Evolutionary conservation across 2,113 vertebrate genomes (phyloP).

Genomic region (Prinia subflava): DNA sequence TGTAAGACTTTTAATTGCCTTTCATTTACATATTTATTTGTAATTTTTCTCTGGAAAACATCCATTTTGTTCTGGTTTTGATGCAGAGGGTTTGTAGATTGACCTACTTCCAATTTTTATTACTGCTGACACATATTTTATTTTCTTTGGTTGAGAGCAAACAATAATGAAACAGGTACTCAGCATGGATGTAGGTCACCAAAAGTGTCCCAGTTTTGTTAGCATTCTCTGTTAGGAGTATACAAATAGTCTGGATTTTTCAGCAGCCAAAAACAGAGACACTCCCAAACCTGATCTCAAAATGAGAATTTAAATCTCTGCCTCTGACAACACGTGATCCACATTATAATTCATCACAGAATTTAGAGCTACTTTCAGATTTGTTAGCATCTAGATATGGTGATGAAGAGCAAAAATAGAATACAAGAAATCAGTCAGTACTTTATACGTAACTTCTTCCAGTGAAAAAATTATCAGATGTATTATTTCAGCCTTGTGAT

Average conservation of each 20-base stretch:
- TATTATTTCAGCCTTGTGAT: not conserved
- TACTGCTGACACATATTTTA: constrained; percentile 54
- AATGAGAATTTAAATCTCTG: constrained; percentile 17
- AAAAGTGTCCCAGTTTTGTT: constrained; percentile 41
- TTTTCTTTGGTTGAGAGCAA: constrained; percentile 62
- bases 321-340: not conserved
- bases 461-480: not conserved
- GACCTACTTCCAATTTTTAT: constrained; percentile 61
- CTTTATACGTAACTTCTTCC: not conserved
- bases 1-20: not conserved
- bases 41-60: constrained; percentile 10
- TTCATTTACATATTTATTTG: constrained; percentile 54
- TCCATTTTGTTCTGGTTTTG: constrained; percentile 27
- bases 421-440: not conserved
- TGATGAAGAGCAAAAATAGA: not conserved
- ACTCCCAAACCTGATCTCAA: not conserved
- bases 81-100: constrained; percentile 36
- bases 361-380: not conserved
- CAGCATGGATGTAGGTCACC: constrained; percentile 65
- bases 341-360: not conserved
- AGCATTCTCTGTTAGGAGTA: constrained; percentile 31
- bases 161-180: constrained; percentile 67
- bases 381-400: not conserved
- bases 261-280: constrained; percentile 3
- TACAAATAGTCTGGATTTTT: not conserved